These are phyloP conservation scores for Aldrovandia affinis DNA, from an alignment of 2,797 vertebrate species.

Conservation along the genomic window DNA sequence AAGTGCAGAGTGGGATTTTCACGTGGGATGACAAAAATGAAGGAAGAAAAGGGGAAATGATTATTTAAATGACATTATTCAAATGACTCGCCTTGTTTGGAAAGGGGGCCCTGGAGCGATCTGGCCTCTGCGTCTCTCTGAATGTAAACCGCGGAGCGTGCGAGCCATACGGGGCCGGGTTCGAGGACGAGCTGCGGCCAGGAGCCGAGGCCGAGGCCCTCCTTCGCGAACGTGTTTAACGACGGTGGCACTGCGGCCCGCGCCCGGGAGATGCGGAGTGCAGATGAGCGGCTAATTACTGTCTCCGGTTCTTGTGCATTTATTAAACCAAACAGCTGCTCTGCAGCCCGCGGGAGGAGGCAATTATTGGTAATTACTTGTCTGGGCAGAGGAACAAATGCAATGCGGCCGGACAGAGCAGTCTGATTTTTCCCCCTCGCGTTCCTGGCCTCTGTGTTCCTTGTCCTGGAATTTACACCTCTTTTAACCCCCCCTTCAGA, in stretches of 20 bases:
- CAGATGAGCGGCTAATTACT: slow-evolving; percentile 24
- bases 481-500: no score
- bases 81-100: neutral
- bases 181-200: no score
- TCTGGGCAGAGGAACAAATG: neutral
- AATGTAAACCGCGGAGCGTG: neutral
- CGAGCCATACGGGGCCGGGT: no score
- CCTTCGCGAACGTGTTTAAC: neutral
- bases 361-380: slow-evolving; percentile 30
- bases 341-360: slow-evolving; percentile 13
- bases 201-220: neutral
- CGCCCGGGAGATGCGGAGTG: neutral
- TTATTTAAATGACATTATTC: neutral
- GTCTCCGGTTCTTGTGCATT: neutral
- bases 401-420: slow-evolving; percentile 20
- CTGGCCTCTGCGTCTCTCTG: neutral
- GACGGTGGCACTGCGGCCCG: neutral
- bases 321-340: slow-evolving; percentile 30
- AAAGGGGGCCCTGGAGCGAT: neutral
- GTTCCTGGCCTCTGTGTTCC: neutral
- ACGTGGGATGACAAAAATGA: neutral
- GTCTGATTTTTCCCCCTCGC: slow-evolving; percentile 28
- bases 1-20: neutral
- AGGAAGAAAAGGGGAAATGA: neutral
- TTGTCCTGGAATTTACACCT: neutral